Percentiles rank a stretch among this genome's conserved stretches.
phyloP scores from a whole-genome alignment of 2,888 invertebrate species.

The Drosophila limbata region DNA sequence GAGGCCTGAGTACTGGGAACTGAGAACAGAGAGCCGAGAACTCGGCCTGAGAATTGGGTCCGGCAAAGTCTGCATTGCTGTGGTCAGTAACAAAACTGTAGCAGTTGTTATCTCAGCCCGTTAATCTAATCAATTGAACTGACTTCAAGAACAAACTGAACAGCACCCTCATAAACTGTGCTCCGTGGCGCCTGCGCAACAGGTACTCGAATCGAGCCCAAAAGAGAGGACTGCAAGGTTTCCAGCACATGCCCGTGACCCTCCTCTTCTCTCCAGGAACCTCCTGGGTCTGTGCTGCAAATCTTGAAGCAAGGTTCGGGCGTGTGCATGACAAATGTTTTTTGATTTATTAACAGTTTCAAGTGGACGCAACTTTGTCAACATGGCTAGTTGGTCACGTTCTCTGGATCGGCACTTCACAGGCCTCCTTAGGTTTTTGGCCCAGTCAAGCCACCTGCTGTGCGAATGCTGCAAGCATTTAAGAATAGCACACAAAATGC shows the following conservation, averaged over 20 bases:
- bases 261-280: not conserved
- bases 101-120: conserved; percentile 60
- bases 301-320: conserved; percentile 45
- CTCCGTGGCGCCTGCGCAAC: conserved; percentile 71
- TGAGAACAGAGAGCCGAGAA: conserved; percentile 14
- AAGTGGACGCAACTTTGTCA: conserved; percentile 62
- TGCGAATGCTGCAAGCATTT: conserved; percentile 56
- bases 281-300: conserved; percentile 24
- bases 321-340: conserved; percentile 74
- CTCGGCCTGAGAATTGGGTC: conserved; percentile 29
- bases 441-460: conserved; percentile 66
- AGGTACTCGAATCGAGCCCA: conserved; percentile 43
- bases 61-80: conserved; percentile 16
- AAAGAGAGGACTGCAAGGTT: conserved; percentile 8
- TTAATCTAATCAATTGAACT: conserved; percentile 68
- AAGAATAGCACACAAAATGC: conserved; percentile 62
- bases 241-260: conserved; percentile 21
- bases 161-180: conserved; percentile 52
- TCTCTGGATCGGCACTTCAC: conserved; percentile 49
- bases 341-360: conserved; percentile 71
- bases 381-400: conserved; percentile 67
- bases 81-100: conserved; percentile 55
- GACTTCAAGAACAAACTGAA: conserved; percentile 28
- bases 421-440: conserved; percentile 13
- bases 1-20: conserved; percentile 23